A percentile compares a stretch with the other conserved stretches of the same genome.
These are phyloP conservation scores for Brachyalestes nurse DNA, from an alignment of 2,797 vertebrate species.

Conservation along the genomic window DNA sequence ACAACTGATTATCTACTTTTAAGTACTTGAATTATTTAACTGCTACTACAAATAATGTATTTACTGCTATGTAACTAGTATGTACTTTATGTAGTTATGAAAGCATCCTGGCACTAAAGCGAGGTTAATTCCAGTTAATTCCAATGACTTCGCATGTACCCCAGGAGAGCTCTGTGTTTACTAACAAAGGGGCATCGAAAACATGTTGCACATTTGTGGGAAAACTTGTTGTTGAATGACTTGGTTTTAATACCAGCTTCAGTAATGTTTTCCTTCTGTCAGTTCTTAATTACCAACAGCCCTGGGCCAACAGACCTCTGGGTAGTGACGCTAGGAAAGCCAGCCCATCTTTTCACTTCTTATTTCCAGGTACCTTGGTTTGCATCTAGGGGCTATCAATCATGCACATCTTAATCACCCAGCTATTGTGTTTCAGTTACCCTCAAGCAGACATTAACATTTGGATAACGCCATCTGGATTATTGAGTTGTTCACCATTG, in stretches of 20 bases:
- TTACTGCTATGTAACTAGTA: too few species aligned
- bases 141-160: too few species aligned
- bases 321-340: background rate
- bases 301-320: background rate
- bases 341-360: background rate
- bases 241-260: background rate
- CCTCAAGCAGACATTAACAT: conserved; percentile 18
- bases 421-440: background rate
- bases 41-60: too few species aligned
- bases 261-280: background rate
- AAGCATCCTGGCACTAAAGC: background rate
- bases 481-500: background rate
- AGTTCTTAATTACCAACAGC: background rate
- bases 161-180: background rate
- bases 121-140: too few species aligned
- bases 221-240: background rate
- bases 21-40: too few species aligned
- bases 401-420: background rate
- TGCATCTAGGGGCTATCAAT: background rate
- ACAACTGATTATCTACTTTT: too few species aligned
- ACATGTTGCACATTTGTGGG: background rate
- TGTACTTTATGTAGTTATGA: background rate
- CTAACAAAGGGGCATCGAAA: background rate
- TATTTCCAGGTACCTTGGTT: background rate
- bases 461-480: background rate